Evolutionary conservation across 2,888 invertebrate species (phyloP), one percentile per base, ranked within the genome.

Genomic region (Syritta pipiens): DNA sequence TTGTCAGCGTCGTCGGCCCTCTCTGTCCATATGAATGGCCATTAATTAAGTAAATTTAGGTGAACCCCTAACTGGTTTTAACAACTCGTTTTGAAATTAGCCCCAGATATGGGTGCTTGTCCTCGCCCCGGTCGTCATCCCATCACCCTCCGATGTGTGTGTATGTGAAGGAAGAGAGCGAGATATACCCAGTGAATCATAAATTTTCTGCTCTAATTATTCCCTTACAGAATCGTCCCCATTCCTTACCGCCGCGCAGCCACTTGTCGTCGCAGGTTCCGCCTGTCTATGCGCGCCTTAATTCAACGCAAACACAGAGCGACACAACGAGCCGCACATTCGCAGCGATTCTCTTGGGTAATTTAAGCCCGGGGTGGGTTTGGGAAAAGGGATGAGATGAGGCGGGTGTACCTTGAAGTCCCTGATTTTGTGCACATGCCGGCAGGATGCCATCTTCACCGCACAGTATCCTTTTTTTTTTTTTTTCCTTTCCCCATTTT

Each of bases 141-240:
- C 4, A 10, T 6, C 19, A 12, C 24, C 37, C 35, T 19, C 12
- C 26, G 53, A 55, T 30, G 44, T 22, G 60, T 20, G 42, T 10
- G 28, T 26, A 26, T 71, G 30, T 60, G 74, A 67, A 74, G 67
- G 79, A 72, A 67, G 55, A 44, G 53, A 49, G 24, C 44, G 35
- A 51, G 59, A 62, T n/a, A 35, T 55, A 74, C 51, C 49, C 67
- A 68, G 74, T 79, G 79, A 79, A 74, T 79, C 74, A 79, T 79
- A 79, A 67, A 79, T 68, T 79, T 62, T 79, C 79, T 62, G 79
- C 79, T 67, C 79, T 79, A 74, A 79, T 79, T 79, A 79, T 74
- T 79, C 79, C 32, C 74, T 74, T 51, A 72, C 68, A 68, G 67
- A 74, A 68, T 57, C 57, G 74, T 79, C 74, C 79, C 51, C 72